These are phyloP conservation scores for Drosophila differens DNA, from an alignment of 2,888 invertebrate genomes.

Conservation along the genomic window DNA sequence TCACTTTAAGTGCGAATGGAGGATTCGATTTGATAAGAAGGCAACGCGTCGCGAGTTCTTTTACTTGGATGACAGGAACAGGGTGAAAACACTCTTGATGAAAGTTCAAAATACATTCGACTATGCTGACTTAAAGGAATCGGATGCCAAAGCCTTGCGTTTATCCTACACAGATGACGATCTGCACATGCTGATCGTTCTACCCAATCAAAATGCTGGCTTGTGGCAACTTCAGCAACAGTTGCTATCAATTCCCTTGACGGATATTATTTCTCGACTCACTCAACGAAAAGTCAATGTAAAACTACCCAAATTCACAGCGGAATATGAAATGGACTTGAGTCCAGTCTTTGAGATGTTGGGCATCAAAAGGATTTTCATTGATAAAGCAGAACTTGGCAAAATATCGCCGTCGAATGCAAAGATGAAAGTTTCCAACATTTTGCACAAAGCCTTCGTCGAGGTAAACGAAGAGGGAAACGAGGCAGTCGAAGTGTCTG, in stretches of 20 bases:
- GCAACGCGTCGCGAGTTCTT: slow-evolving; percentile 88
- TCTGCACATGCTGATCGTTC: slow-evolving; percentile 90
- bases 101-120: slow-evolving; percentile 81
- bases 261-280: slow-evolving; percentile 87
- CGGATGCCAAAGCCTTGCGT: slow-evolving; percentile 86
- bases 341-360: slow-evolving; percentile 85
- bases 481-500: slow-evolving; percentile 92
- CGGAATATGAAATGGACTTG: slow-evolving; percentile 55
- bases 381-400: slow-evolving; percentile 86
- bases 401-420: slow-evolving; percentile 86
- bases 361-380: slow-evolving; percentile 89
- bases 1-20: slow-evolving; percentile 93
- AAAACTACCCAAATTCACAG: slow-evolving; percentile 90
- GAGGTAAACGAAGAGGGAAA: slow-evolving; percentile 94
- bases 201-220: slow-evolving; percentile 89
- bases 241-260: slow-evolving; percentile 86
- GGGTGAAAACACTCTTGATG: slow-evolving; percentile 89
- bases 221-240: slow-evolving; percentile 87
- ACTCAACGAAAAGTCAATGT: slow-evolving; percentile 81
- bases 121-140: slow-evolving; percentile 58
- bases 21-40: slow-evolving; percentile 87
- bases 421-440: slow-evolving; percentile 88
- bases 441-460: slow-evolving; percentile 93
- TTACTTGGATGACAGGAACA: slow-evolving; percentile 84
- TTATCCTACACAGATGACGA: slow-evolving; percentile 89